Conservation (phyloP, 2,888 invertebrate species). For the Empis livida region DNA sequence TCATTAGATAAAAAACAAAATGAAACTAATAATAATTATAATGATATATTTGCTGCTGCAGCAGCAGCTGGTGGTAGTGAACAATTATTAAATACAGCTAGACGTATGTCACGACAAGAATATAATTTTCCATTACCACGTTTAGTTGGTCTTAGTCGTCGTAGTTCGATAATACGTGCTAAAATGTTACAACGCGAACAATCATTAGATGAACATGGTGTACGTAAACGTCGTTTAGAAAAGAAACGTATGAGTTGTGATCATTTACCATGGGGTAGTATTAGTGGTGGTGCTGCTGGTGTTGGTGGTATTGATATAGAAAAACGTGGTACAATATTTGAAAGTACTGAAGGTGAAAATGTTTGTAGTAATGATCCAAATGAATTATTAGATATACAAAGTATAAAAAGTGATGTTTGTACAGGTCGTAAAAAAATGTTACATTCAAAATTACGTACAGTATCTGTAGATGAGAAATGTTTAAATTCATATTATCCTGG, state of each 20-base stretch:
- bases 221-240: constrained; percentile 41
- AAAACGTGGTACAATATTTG: constrained; percentile 33
- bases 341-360: constrained; percentile 31
- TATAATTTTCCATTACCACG: background rate
- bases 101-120: background rate
- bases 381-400: constrained; percentile 23
- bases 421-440: constrained; percentile 6
- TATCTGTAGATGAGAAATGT: background rate
- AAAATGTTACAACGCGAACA: constrained; percentile 30
- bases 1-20: no score
- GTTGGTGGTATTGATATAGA: constrained; percentile 23
- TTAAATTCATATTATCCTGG: background rate
- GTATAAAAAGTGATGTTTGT: constrained; percentile 27
- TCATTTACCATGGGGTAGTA: constrained; percentile 31
- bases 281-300: constrained; percentile 24
- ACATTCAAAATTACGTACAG: background rate
- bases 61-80: background rate
- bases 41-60: background rate
- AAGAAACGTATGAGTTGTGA: constrained; percentile 37
- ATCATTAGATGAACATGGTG: constrained; percentile 33
- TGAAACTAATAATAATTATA: background rate
- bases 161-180: constrained; percentile 29
- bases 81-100: background rate
- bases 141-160: constrained; percentile 8
- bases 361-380: constrained; percentile 15